Conservation (phyloP, 2,113 vertebrate genomes). For the Poeciliopsis prolifica region DNA sequence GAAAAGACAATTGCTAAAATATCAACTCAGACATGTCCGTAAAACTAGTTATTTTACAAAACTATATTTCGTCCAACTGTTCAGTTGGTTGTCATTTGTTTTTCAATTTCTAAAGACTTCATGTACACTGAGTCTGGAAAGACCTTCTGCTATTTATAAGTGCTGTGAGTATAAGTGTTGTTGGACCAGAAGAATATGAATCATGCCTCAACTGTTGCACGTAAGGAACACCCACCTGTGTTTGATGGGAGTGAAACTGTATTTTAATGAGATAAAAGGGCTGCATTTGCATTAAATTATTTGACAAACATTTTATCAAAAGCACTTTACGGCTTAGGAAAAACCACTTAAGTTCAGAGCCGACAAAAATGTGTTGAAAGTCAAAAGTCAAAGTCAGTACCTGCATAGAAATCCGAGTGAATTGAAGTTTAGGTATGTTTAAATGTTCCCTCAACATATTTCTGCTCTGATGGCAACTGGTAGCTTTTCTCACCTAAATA, state of each 20-base stretch:
- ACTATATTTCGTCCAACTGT: background rate
- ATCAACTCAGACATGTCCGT: background rate
- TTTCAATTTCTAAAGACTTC: background rate
- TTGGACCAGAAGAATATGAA: background rate
- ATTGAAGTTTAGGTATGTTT: background rate
- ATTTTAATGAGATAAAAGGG: background rate
- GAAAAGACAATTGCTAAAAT: slow-evolving; percentile 12
- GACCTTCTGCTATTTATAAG: background rate
- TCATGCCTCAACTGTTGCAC: background rate
- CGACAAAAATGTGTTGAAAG: background rate
- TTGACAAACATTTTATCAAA: background rate
- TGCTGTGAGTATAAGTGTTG: background rate
- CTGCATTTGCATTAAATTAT: background rate
- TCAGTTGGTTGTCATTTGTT: slow-evolving; percentile 6
- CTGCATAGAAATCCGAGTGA: background rate
- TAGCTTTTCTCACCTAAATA: background rate
- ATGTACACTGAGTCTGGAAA: background rate
- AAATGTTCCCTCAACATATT: background rate
- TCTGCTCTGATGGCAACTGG: background rate
- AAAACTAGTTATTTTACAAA: background rate
- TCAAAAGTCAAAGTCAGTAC: background rate
- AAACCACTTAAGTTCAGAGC: background rate
- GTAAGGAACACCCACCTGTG: background rate
- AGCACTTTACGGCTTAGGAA: background rate
- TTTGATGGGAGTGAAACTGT: background rate